These are phyloP conservation scores for Parnassius mnemosyne DNA, from an alignment of 2,888 invertebrate genomes.

Conservation along the genomic window DNA sequence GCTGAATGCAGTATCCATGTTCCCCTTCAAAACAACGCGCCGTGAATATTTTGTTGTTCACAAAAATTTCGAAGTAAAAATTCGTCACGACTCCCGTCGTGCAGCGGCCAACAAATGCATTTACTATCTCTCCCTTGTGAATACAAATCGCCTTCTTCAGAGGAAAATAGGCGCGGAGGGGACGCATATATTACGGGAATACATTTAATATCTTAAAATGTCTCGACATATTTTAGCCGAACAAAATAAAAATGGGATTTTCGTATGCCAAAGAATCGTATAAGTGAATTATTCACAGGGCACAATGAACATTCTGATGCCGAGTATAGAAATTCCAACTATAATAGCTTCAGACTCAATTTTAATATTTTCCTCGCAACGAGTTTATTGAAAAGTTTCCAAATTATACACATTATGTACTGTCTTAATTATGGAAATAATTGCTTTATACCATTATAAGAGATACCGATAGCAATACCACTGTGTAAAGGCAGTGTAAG, in stretches of 20 bases:
- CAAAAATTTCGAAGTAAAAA: conserved; percentile 34
- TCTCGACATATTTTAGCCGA: conserved; percentile 37
- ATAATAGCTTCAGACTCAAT: not conserved
- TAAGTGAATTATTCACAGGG: conserved; percentile 19
- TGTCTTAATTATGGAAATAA: too few relatives aligned
- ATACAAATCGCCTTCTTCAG: conserved; percentile 48
- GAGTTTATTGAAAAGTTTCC: too few relatives aligned
- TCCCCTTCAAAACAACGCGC: conserved; percentile 34
- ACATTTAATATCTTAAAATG: conserved; percentile 51
- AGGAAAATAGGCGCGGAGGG: conserved; percentile 36
- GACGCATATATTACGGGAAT: conserved; percentile 42
- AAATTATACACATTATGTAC: too few relatives aligned
- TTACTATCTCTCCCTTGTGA: conserved; percentile 40
- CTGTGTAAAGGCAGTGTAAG: too few relatives aligned
- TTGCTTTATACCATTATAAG: too few relatives aligned
- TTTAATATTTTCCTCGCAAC: too few relatives aligned
- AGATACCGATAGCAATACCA: too few relatives aligned
- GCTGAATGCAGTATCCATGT: conserved; percentile 30
- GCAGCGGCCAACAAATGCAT: conserved; percentile 41
- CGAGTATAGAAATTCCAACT: conserved; percentile 1
- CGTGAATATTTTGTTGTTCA: conserved; percentile 37
- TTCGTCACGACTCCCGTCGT: conserved; percentile 37
- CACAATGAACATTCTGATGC: conserved; percentile 17
- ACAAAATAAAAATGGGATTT: conserved; percentile 39
- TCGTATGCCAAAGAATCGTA: conserved; percentile 25